phyloP scores from a whole-genome alignment of 2,888 invertebrate species.

The Anoncus sp. region DNA sequence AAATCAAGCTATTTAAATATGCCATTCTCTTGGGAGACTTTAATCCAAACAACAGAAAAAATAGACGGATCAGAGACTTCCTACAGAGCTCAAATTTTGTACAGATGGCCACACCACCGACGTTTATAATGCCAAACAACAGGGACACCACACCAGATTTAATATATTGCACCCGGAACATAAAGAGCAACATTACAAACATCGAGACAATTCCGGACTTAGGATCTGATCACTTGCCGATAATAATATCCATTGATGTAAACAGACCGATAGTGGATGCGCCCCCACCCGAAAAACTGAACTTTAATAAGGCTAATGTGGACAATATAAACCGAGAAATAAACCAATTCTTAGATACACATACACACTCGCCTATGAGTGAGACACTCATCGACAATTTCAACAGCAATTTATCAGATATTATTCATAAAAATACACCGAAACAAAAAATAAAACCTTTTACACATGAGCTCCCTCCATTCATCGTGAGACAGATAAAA shows the following conservation, averaged over 20 bases:
- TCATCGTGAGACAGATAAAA: constrained; percentile 36
- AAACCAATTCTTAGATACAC: background rate
- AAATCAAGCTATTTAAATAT: constrained; percentile 27
- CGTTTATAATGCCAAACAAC: constrained; percentile 34
- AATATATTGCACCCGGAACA: constrained; percentile 24
- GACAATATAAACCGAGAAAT: constrained; percentile 6
- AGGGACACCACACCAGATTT: constrained; percentile 17
- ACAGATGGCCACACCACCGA: constrained; percentile 12
- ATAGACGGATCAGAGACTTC: constrained; percentile 3
- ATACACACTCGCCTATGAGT: background rate
- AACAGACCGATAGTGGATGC: background rate
- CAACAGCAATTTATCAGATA: background rate
- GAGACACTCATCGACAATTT: background rate
- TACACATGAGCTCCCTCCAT: constrained; percentile 18
- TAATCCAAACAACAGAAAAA: constrained; percentile 17
- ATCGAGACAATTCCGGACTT: constrained; percentile 10
- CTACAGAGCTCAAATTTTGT: constrained; percentile 20
- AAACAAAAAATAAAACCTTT: background rate
- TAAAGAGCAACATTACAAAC: constrained; percentile 1
- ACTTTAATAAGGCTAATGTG: constrained; percentile 22
- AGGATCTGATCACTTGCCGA: constrained; percentile 15
- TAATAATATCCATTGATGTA: background rate
- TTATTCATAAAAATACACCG: constrained; percentile 12
- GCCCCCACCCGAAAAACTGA: background rate
- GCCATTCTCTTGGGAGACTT: constrained; percentile 3